Base-by-base conservation (phyloP, 2,888 invertebrate species). In the Hermaeophaga mercurialis region DNA sequence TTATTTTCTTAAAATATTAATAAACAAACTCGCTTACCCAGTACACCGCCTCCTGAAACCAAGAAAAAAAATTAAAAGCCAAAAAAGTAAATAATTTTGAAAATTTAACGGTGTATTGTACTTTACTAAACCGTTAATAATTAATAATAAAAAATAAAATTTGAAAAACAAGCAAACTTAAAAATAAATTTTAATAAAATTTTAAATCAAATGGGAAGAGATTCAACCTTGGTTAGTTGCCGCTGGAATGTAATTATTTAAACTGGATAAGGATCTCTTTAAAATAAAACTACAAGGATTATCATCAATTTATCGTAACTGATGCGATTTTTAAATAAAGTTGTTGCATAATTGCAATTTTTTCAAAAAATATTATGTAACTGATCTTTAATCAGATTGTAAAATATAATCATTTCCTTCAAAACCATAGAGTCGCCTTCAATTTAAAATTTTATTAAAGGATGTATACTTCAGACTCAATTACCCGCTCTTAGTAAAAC, bases 11-110 rank as follows among this genome's bases (percentile, higher is more conserved):
- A 22, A 22, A 31, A 12, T n/a, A 12, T 31, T 9, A 31, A 31
- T 31, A 31, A 12, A 7, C 4, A 28, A 11, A 12, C 31, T 52
- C 33, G 50, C 52, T 52, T 52, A 52, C 52, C 52, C 26, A 52
- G 52, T 14, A 52, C 44, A 33, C 52, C 52, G 34, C 52, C 52
- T 43, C 52, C 52, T 52, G 52, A 52, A 52, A 52, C 43, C 43
- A 52, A 52, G 52, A 52, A 43, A 52, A 52, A 33, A 34, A 52
- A 52, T 52, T 52, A 52, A 52, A 48, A 46, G 46, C 19, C 19
- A 46, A 49, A 49, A 52, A 48, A 50, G 34, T 9, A 34, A 47
- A 47, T 26, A 47, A 22, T 33, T 47, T 43, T 43, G 43, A 43
- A 39, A 39, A 39, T 19, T 31, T 6, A 39, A 43, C 43, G 43